These are phyloP conservation scores for Malthinus seriepunctatus DNA, from an alignment of 2,888 invertebrate species.

Conservation along the genomic window DNA sequence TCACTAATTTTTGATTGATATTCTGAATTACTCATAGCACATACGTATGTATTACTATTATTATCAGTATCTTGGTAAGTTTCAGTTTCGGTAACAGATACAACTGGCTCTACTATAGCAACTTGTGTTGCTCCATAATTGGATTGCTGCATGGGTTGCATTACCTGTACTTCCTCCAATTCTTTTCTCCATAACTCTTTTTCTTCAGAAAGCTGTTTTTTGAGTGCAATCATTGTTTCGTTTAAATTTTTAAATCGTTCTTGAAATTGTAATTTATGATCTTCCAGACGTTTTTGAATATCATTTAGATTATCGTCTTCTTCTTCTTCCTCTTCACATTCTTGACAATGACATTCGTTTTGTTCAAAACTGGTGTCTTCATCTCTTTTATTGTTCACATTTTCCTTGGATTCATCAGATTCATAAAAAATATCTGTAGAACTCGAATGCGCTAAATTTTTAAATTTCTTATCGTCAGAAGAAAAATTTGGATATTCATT, in stretches of 20 bases:
- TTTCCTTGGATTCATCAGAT: neutral
- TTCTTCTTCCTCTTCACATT: constrained; percentile 29
- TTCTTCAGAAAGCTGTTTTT: constrained; percentile 44
- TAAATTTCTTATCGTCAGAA: neutral
- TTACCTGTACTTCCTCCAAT: constrained; percentile 38
- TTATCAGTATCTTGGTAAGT: constrained; percentile 21
- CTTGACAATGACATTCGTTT: neutral
- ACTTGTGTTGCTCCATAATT: constrained; percentile 23
- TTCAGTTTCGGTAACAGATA: constrained; percentile 2
- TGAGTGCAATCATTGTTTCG: constrained; percentile 42
- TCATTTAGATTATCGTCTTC: constrained; percentile 22
- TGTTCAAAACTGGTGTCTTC: neutral
- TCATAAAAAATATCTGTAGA: neutral
- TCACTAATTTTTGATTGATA: constrained; percentile 45
- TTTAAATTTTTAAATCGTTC: constrained; percentile 43
- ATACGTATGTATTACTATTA: constrained; percentile 31
- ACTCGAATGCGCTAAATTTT: neutral
- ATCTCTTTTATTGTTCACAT: neutral
- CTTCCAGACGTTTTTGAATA: constrained; percentile 15
- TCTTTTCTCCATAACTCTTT: constrained; percentile 48
- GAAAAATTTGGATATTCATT: neutral
- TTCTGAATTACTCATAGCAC: constrained; percentile 41
- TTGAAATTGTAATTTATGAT: constrained; percentile 38
- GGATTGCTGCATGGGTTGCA: neutral
- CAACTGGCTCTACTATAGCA: constrained; percentile 35